These are phyloP conservation scores for Maniola hyperantus DNA, from an alignment of 2,888 invertebrate genomes.

Conservation along the genomic window DNA sequence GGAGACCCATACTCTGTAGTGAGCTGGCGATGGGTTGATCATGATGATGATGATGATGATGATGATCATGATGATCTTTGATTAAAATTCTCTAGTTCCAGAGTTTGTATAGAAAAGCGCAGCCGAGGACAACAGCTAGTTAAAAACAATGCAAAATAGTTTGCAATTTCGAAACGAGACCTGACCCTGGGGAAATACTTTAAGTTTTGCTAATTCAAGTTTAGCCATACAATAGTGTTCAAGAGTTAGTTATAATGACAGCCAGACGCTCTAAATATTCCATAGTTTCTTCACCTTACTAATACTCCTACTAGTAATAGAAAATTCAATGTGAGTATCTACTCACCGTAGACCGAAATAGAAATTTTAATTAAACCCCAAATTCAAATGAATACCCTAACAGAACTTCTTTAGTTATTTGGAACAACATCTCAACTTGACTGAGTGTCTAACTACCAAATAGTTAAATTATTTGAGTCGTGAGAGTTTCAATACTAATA, in stretches of 20 bases:
- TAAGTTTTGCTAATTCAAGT: constrained; percentile 10
- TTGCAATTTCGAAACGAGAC: not conserved
- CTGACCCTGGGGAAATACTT: not conserved
- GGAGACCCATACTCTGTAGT: no score
- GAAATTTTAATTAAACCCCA: not conserved
- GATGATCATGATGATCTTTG: no score
- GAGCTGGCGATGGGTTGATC: no score
- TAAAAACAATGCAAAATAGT: not conserved
- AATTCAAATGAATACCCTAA: not conserved
- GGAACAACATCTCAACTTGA: not conserved
- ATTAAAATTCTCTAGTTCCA: no score
- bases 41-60: no score
- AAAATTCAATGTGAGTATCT: constrained; percentile 8
- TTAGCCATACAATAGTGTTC: not conserved
- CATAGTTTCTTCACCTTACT: not conserved
- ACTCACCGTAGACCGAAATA: not conserved
- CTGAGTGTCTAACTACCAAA: not conserved
- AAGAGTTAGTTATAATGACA: not conserved
- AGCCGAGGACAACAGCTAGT: not conserved
- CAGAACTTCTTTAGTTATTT: not conserved
- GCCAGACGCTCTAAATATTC: constrained; percentile 19
- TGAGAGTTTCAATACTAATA: no score
- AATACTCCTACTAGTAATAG: no score
- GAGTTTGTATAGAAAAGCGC: not conserved
- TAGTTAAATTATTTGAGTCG: not conserved